Evolutionary conservation across 2,113 vertebrate genomes (phyloP), one percentile per base, ranked within the genome.

Genomic region (Pelvicachromis taeniatus): DNA sequence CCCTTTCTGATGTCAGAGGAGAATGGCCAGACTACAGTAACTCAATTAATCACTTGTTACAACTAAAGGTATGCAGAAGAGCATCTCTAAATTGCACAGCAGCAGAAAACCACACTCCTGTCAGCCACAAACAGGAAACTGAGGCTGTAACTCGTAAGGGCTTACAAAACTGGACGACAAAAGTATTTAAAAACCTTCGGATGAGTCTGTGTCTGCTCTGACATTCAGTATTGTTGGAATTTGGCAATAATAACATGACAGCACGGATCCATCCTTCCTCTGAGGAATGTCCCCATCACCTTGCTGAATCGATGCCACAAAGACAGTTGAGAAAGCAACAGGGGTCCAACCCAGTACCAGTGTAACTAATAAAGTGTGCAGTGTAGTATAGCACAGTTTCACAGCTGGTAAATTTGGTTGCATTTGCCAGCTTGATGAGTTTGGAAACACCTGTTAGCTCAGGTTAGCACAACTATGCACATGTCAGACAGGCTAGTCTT

Each of bases 251-350:
- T n/a, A 12, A 63, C 59, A 63, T 35, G 9, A 35, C 17, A 0
- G 31, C 31, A 33, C 2, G 6, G 31, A 65, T 65, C 7, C 0
- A 7, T 35, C 35, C 6, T 65, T 13, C 0, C 0, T 14, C 61
- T 21, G 61, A 65, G 19, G 35, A 65, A 40, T 40, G 35, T 40
- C 7, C 35, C 61, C 35, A 9, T 13, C 35, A 5, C 61, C 61
- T 65, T 40, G 33, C n/a, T 65, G 35, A 65, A 65, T 14, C 61
- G 40, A 40, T 40, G 12, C 35, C 38, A 0, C 19, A 65, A 1
- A 21, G 61, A 65, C 33, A 65, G n/a, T 14, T 40, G 33, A 9
- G 19, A 65, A 38, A 21, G 33, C 19, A 21, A 40, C n/a, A 40
- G 5, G n/a, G 4, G 11, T 38, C 19, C 4, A 40, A 14, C 61